Conservation (phyloP, 2,113 vertebrate species). For the Falco punctatus region DNA sequence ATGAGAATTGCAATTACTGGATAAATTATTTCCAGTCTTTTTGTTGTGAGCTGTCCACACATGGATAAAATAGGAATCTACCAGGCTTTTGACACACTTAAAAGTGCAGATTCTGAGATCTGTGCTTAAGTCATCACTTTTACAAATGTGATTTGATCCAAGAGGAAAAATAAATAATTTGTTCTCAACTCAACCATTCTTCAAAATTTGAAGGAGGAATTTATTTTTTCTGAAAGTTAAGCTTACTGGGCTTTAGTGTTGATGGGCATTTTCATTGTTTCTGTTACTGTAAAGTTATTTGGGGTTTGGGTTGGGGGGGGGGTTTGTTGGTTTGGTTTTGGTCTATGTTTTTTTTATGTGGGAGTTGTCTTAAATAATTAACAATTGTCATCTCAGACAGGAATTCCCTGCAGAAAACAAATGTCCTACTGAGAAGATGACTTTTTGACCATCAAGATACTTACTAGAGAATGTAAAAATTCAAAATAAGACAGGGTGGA, state of each 20-base stretch:
- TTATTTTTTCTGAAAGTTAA: not conserved
- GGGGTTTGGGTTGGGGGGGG: not conserved
- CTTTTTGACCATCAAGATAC: not conserved
- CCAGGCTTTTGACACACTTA: not conserved
- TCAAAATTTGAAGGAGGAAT: not conserved
- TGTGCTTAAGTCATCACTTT: not conserved
- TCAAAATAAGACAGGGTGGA: not conserved
- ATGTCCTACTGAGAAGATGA: not conserved
- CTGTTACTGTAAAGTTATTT: not conserved
- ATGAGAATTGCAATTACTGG: not conserved
- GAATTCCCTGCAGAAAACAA: not conserved
- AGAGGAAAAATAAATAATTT: not conserved
- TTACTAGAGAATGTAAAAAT: not conserved
- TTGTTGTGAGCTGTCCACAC: not conserved
- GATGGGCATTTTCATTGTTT: not conserved
- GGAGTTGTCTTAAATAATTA: not conserved
- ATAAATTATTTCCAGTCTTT: not conserved
- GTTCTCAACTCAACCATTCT: not conserved
- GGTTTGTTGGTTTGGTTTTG: too few species aligned
- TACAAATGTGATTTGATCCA: not conserved
- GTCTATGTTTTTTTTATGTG: not conserved
- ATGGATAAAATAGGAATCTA: not conserved
- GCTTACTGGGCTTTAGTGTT: not conserved
- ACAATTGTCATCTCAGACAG: not conserved
- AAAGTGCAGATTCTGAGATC: not conserved